phyloP scores from a whole-genome alignment of 2,888 invertebrate species.

The Catocala sponsa region DNA sequence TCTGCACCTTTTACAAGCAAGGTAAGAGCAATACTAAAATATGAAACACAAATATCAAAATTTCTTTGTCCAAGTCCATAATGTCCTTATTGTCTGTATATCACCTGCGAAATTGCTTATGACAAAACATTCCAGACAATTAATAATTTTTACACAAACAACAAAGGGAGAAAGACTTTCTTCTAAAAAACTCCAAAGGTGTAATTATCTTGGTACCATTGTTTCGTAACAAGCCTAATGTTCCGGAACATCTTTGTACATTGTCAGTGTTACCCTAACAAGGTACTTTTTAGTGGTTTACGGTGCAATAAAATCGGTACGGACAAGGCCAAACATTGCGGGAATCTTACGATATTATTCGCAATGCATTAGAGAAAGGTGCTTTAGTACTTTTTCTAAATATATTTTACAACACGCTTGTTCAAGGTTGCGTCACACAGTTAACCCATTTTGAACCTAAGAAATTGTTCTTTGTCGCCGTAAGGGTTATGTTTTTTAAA shows the following conservation, averaged over 20 bases:
- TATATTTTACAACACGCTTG: conserved; percentile 42
- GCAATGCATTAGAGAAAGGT: conserved; percentile 56
- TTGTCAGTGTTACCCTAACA: conserved; percentile 71
- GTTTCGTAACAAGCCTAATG: conserved; percentile 78
- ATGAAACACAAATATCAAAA: conserved; percentile 44
- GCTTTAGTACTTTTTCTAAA: conserved; percentile 37
- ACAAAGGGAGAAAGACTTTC: conserved; percentile 85
- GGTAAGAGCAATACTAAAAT: conserved; percentile 47
- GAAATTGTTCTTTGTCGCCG: conserved; percentile 71
- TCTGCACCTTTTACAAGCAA: conserved; percentile 31
- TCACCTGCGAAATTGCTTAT: conserved; percentile 49
- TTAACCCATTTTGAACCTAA: conserved; percentile 76
- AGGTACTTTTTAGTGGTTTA: conserved; percentile 86
- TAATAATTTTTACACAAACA: conserved; percentile 66
- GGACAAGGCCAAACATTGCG: conserved; percentile 85
- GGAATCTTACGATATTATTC: conserved; percentile 65
- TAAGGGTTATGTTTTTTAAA: conserved; percentile 81
- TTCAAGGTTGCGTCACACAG: conserved; percentile 58
- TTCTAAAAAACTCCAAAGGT: conserved; percentile 70
- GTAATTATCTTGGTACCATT: conserved; percentile 77
- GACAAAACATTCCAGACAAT: conserved; percentile 54
- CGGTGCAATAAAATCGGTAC: conserved; percentile 79
- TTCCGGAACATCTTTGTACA: conserved; percentile 76
- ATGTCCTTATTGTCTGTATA: conserved; percentile 35
- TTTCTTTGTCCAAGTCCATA: conserved; percentile 54